Evolutionary conservation across 2,797 vertebrate species (phyloP).

Genomic region (Phrynocephalus guinanensis): DNA sequence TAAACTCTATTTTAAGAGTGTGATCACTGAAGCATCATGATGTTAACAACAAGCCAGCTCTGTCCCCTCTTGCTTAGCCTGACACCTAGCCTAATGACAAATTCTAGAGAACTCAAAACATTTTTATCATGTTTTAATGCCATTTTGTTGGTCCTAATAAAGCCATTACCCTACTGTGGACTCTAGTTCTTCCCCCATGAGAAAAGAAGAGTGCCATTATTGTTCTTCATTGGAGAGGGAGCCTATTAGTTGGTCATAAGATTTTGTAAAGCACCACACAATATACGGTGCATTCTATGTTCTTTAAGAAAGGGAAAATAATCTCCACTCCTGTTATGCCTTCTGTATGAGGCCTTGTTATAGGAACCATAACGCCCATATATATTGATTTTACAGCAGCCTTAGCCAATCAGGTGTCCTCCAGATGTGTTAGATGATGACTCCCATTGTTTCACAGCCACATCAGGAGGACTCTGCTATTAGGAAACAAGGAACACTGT

Average conservation of each 20-base stretch:
- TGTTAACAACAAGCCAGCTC: background rate
- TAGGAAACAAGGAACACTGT: background rate
- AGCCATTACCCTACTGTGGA: background rate
- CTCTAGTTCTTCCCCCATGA: background rate
- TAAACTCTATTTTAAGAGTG: background rate
- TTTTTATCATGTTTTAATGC: background rate
- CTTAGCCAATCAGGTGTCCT: background rate
- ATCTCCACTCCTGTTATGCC: background rate
- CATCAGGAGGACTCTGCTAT: background rate
- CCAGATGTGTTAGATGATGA: background rate
- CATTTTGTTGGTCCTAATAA: background rate
- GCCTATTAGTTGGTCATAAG: background rate
- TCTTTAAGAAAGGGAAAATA: background rate
- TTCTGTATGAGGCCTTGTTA: background rate
- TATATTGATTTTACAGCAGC: background rate
- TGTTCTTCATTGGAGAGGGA: background rate
- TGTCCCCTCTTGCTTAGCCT: background rate
- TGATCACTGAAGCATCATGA: background rate
- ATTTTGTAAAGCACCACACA: background rate
- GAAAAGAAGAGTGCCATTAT: background rate
- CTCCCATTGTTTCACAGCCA: background rate
- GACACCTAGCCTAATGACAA: background rate
- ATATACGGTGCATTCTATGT: background rate
- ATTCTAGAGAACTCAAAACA: background rate
- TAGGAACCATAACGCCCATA: background rate